phyloP scores from a whole-genome alignment of 53 echinoderm and acorn worm genomes.

The Astropecten irregularis region DNA sequence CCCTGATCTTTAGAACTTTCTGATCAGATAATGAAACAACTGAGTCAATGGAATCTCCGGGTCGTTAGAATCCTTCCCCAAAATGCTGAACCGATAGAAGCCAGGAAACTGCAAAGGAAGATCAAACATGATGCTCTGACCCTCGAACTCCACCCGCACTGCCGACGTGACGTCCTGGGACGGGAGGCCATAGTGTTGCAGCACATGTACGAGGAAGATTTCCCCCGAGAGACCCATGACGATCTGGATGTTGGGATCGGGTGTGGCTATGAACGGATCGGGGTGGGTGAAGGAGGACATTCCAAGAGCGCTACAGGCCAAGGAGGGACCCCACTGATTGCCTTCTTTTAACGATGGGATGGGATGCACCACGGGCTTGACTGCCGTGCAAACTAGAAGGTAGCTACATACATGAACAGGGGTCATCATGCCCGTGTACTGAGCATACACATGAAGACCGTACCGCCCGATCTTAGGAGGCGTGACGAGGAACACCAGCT shows the following conservation, averaged over 20 bases:
- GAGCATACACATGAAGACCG: conserved; percentile 78
- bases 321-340: conserved; percentile 65
- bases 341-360: conserved; percentile 49
- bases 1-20: conserved; percentile 36
- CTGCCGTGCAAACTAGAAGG: conserved; percentile 65
- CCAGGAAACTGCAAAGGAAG: conserved; percentile 50
- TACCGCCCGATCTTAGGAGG: conserved; percentile 77
- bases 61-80: conserved; percentile 57
- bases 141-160: not conserved
- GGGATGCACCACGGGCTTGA: conserved; percentile 42
- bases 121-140: conserved; percentile 14
- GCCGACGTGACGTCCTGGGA: not conserved
- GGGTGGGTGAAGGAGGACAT: conserved; percentile 69
- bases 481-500: conserved; percentile 62
- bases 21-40: conserved; percentile 75
- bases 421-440: conserved; percentile 50
- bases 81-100: conserved; percentile 69
- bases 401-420: conserved; percentile 91
- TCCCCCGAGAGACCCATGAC: conserved; percentile 33
- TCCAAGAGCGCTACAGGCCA: conserved; percentile 47
- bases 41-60: conserved; percentile 45
- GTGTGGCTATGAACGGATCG: conserved; percentile 74
- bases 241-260: conserved; percentile 48
- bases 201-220: not conserved
- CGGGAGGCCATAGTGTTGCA: not conserved